Conservation (phyloP, 2,888 invertebrate species). For the Seira sanloemensis region DNA sequence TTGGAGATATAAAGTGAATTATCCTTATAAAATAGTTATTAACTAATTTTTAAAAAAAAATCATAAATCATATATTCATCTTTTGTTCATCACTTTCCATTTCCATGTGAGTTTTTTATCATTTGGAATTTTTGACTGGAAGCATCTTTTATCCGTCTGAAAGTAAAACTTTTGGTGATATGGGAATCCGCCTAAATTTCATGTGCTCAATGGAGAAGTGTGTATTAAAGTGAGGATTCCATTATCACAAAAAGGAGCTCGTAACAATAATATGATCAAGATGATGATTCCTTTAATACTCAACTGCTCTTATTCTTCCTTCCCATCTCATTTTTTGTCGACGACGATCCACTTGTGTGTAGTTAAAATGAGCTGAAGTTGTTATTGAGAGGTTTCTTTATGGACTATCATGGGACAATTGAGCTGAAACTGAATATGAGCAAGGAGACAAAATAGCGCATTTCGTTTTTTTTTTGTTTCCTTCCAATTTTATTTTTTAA, state of each 20-base stretch:
- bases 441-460: conserved; percentile 18
- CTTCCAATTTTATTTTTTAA: not conserved
- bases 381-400: conserved; percentile 62
- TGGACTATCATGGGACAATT: conserved; percentile 49
- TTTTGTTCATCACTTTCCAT: too few relatives aligned
- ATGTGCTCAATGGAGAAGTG: not conserved
- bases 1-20: too few relatives aligned
- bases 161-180: too few relatives aligned
- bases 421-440: not conserved
- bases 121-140: too few relatives aligned
- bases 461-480: conserved; percentile 16
- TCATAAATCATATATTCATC: too few relatives aligned
- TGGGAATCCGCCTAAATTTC: too few relatives aligned
- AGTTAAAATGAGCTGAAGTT: conserved; percentile 58
- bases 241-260: not conserved
- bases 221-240: not conserved
- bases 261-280: conserved; percentile 23
- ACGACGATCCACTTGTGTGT: conserved; percentile 54
- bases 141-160: too few relatives aligned
- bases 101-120: too few relatives aligned
- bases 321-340: not conserved
- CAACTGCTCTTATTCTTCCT: not conserved
- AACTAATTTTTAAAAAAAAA: too few relatives aligned
- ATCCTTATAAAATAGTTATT: too few relatives aligned
- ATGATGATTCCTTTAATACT: not conserved